Evolutionary conservation across 2,113 vertebrate genomes (phyloP).

Genomic region (Chloroceryle aenea): DNA sequence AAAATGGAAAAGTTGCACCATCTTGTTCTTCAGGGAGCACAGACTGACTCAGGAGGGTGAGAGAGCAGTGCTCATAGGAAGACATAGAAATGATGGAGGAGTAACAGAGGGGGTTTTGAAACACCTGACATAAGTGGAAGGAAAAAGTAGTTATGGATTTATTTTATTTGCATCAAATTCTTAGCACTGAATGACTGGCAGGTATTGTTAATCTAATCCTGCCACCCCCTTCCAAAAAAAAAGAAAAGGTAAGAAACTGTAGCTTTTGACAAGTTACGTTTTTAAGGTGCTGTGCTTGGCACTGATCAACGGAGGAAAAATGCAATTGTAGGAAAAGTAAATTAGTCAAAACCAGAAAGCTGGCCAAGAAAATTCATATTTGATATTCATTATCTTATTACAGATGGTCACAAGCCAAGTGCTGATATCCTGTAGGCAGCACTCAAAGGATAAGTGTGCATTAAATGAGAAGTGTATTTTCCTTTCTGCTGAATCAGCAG

Average conservation of each 20-base stretch:
- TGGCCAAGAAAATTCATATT: constrained; percentile 58
- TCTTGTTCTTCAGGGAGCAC: not conserved
- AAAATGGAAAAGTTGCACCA: not conserved
- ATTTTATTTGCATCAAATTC: constrained; percentile 6
- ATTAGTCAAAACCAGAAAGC: not conserved
- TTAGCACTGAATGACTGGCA: not conserved
- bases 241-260: not conserved
- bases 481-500: not conserved
- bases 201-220: not conserved
- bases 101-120: not conserved
- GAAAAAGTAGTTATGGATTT: not conserved
- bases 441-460: not conserved
- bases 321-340: constrained; percentile 1
- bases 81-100: not conserved
- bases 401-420: constrained; percentile 34
- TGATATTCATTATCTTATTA: constrained; percentile 62
- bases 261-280: not conserved
- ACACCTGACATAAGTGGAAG: not conserved
- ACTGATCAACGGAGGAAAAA: not conserved
- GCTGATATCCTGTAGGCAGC: constrained; percentile 19
- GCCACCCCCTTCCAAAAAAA: not conserved
- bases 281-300: constrained; percentile 56
- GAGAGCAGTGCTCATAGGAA: not conserved
- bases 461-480: not conserved
- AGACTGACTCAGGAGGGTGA: not conserved